Evolutionary conservation across 2,113 vertebrate genomes (phyloP).

Genomic region (Mungos mungo): DNA sequence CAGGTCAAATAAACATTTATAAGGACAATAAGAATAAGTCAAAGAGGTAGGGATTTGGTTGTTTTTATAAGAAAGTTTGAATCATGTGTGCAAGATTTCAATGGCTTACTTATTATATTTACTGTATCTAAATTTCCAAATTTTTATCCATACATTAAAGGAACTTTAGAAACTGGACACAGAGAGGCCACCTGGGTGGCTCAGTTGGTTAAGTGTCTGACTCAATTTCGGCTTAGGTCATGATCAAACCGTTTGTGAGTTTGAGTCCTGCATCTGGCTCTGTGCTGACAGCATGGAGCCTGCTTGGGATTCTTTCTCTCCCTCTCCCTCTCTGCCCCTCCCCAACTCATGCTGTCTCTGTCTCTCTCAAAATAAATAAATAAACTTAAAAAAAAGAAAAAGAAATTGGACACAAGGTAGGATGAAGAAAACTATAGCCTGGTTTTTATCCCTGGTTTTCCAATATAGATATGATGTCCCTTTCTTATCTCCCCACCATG

Average conservation of each 20-base stretch:
- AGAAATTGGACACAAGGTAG: neutral
- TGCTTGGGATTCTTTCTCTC: no score
- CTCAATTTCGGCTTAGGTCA: no score
- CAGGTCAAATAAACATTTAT: constrained; percentile 30
- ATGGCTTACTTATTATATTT: neutral
- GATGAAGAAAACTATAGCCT: neutral
- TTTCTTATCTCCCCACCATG: neutral
- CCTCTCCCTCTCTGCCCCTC: no score
- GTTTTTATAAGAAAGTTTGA: constrained; percentile 27
- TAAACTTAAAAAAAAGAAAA: no score
- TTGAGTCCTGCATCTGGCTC: no score
- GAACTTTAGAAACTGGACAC: neutral
- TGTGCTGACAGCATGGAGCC: no score
- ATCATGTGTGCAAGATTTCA: neutral
- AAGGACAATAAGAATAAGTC: neutral
- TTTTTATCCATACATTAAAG: neutral
- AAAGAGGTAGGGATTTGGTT: constrained; percentile 10
- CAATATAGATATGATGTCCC: neutral
- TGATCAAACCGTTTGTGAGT: no score
- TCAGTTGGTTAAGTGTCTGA: no score
- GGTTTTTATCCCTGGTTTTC: neutral
- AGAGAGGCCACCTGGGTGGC: no score
- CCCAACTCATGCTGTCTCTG: no score
- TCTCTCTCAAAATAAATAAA: no score
- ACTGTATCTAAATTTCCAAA: neutral